These are phyloP conservation scores for Branchinecta lindahli DNA, from an alignment of 1,140 invertebrate genomes.

Conservation along the genomic window DNA sequence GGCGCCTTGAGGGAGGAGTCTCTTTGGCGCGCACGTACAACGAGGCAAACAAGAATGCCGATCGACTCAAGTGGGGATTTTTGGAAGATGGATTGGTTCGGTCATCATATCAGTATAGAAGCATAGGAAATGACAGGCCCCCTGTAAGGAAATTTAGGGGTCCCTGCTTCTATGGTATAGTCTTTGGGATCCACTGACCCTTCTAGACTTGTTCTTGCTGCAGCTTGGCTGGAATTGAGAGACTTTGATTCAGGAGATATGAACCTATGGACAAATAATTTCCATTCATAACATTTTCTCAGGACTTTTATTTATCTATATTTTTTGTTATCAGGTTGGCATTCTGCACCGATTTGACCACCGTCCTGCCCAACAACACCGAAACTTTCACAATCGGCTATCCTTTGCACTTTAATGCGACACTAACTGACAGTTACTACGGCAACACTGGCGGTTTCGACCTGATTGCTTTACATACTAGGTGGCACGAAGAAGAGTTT, in stretches of 20 bases:
- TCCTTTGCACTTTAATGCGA: not conserved
- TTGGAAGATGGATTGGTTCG: too few species aligned
- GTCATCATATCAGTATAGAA: too few species aligned
- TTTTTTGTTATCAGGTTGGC: not conserved
- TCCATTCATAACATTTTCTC: not conserved
- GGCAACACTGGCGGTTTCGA: constrained; percentile 1
- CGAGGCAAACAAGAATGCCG: too few species aligned
- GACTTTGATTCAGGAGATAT: not conserved
- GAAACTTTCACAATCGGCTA: not conserved
- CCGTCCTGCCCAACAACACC: not conserved
- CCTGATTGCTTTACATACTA: not conserved
- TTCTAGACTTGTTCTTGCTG: too few species aligned
- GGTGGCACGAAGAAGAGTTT: not conserved
- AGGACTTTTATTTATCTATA: not conserved
- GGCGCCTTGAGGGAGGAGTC: too few species aligned
- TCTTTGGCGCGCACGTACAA: too few species aligned
- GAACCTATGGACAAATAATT: not conserved
- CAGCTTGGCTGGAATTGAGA: too few species aligned
- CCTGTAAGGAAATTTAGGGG: too few species aligned
- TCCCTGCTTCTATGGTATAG: too few species aligned
- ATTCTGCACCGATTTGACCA: not conserved
- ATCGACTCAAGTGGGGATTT: too few species aligned
- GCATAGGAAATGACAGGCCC: too few species aligned
- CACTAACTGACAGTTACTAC: not conserved
- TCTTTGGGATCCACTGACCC: too few species aligned